Evolutionary conservation across 2,113 vertebrate species (phyloP).

Genomic region (Hippocampus mohnikei): DNA sequence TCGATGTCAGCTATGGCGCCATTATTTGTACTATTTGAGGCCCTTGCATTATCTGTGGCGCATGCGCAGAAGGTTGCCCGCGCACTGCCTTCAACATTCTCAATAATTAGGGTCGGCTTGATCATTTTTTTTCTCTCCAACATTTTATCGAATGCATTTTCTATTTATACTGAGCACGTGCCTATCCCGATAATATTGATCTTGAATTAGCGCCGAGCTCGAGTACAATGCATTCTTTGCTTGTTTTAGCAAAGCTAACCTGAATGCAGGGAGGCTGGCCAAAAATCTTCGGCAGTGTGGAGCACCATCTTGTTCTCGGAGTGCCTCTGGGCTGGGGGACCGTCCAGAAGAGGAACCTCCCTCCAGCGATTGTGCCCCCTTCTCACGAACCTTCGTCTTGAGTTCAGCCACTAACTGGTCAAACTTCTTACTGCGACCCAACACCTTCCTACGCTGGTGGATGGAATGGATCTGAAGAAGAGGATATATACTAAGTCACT

Average conservation of each 20-base stretch:
- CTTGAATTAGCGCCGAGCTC: too few relatives aligned
- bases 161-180: too few relatives aligned
- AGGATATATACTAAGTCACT: background rate
- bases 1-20: too few relatives aligned
- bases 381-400: constrained; percentile 83
- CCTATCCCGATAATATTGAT: too few relatives aligned
- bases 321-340: constrained; percentile 62
- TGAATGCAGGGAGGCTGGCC: constrained; percentile 76
- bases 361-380: constrained; percentile 67
- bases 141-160: too few relatives aligned
- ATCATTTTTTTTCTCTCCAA: too few relatives aligned
- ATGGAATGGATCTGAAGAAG: constrained; percentile 85
- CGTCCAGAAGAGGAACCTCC: constrained; percentile 54
- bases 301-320: constrained; percentile 41
- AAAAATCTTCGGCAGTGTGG: constrained; percentile 76
- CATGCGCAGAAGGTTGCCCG: too few relatives aligned
- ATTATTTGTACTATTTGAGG: too few relatives aligned
- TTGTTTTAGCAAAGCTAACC: constrained; percentile 56
- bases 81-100: too few relatives aligned
- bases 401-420: constrained; percentile 87
- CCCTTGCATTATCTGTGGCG: too few relatives aligned
- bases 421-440: constrained; percentile 87
- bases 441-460: constrained; percentile 87
- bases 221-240: too few relatives aligned
- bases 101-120: too few relatives aligned